Conservation (phyloP, 2,888 invertebrate genomes). For the Meganola albula region DNA sequence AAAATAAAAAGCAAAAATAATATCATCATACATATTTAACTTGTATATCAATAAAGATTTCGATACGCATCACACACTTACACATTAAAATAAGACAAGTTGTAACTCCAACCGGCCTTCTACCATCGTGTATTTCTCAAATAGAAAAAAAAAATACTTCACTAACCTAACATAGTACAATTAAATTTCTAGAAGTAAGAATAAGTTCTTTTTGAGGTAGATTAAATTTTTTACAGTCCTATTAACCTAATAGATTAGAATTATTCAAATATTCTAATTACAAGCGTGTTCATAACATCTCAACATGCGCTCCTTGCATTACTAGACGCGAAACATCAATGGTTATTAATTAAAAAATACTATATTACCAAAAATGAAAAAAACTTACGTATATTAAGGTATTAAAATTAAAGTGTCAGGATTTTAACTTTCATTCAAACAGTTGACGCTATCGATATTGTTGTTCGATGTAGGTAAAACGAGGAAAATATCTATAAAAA, state of each 20-base stretch:
- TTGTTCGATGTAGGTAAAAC: no score
- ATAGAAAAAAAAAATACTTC: slow-evolving; percentile 59
- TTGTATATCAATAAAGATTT: slow-evolving; percentile 58
- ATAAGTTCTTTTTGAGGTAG: slow-evolving; percentile 76
- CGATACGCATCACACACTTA: slow-evolving; percentile 64
- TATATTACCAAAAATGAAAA: slow-evolving; percentile 38
- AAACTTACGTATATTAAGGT: slow-evolving; percentile 28
- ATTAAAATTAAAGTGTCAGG: slow-evolving; percentile 25
- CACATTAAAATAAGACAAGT: slow-evolving; percentile 49
- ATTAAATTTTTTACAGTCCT: slow-evolving; percentile 77
- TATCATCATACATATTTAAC: slow-evolving; percentile 55
- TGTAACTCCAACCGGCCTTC: slow-evolving; percentile 39
- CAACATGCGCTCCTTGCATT: slow-evolving; percentile 46
- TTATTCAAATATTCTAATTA: slow-evolving; percentile 62
- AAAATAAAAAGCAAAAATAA: slow-evolving; percentile 46
- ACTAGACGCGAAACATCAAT: slow-evolving; percentile 50
- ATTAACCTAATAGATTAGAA: slow-evolving; percentile 74
- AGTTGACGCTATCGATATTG: slow-evolving; percentile 13
- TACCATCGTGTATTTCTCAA: slow-evolving; percentile 52
- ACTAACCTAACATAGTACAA: slow-evolving; percentile 70
- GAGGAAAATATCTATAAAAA: no score
- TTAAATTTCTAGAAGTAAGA: slow-evolving; percentile 66
- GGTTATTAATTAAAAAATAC: slow-evolving; percentile 29
- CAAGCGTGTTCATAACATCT: slow-evolving; percentile 66
- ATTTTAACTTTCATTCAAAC: slow-evolving; percentile 17